phyloP scores from a whole-genome alignment of 1,140 invertebrate species.

The Bombus fervidus region DNA sequence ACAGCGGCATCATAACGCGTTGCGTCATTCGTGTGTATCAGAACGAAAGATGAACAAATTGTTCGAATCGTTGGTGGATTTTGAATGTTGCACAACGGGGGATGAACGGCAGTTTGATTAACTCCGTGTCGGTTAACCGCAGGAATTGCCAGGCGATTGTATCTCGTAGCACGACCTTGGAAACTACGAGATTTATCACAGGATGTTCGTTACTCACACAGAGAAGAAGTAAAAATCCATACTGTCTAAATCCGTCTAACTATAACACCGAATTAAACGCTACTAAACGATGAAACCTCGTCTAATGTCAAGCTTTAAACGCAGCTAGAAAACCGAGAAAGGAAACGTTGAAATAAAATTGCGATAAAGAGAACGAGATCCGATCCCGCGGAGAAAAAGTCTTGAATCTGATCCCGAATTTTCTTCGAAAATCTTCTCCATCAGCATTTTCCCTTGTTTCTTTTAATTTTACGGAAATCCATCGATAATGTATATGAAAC shows the following conservation, averaged over 20 bases:
- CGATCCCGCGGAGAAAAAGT: accelerated
- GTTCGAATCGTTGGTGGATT: background rate
- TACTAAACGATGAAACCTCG: too few species aligned
- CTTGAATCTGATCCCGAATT: background rate
- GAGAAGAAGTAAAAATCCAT: too few species aligned
- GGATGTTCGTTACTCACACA: background rate
- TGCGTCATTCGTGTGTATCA: background rate
- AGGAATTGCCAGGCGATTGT: background rate
- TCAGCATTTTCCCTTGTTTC: background rate
- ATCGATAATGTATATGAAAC: background rate
- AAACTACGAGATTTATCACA: background rate
- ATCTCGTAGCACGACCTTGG: background rate
- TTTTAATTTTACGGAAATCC: background rate
- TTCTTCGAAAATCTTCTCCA: background rate
- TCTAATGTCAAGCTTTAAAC: too few species aligned
- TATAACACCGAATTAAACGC: too few species aligned
- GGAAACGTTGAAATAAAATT: background rate
- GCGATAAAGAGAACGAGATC: background rate
- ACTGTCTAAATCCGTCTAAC: too few species aligned
- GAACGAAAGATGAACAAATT: background rate
- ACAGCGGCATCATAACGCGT: background rate
- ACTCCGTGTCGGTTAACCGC: background rate
- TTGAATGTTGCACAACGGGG: background rate
- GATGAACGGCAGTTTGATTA: background rate
- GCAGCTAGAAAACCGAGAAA: too few species aligned